Evolutionary conservation across 2,888 invertebrate genomes (phyloP), one percentile per base, ranked within the genome.

Genomic region (Tetanocera ferruginea): DNA sequence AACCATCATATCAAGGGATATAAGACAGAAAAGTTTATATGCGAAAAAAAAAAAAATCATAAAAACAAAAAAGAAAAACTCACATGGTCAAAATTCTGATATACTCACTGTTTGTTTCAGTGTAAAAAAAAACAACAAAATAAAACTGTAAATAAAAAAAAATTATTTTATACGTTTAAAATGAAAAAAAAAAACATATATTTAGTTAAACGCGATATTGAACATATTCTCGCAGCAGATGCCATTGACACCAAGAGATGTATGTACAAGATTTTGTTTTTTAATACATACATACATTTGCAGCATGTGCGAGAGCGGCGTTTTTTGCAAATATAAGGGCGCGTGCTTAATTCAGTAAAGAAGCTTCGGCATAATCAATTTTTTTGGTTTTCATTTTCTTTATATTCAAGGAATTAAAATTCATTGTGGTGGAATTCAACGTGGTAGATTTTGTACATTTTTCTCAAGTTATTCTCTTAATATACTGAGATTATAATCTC

Each of bases 231-330:
- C 11, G 43, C 43, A 43, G 37, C 67, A 67, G 67, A 67, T 67
- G 67, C 67, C 67, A 67, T 67, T 67, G 67, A 67, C 67, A 67
- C 67, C 67, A 67, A 67, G 67, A 67, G 66, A 34, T 37, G 67
- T 34, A 67, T 34, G 37, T 37, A 11, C 43, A 43, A 43, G 43
- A 14, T 14, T 43, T 43, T 14, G 43, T 14, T 43, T 43, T 14
- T 43, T 11, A 2, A 43, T 43, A 43, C 43, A 43, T 43, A 43
- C 43, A 43, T 43, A 43, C 43, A 43, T 57, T 14, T 17, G 25
- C 28, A 23, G 60, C 60, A 60, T 60, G 60, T 60, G 60, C 28
- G 60, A 19, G 28, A 28, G 23, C 11, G 8, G 60, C 25, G 25
- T 60, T 60, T 60, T 11, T 28, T 60, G 8, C 4, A 25, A 28